phyloP scores from a whole-genome alignment of 2,888 invertebrate species.

The Acholoe squamosa region DNA sequence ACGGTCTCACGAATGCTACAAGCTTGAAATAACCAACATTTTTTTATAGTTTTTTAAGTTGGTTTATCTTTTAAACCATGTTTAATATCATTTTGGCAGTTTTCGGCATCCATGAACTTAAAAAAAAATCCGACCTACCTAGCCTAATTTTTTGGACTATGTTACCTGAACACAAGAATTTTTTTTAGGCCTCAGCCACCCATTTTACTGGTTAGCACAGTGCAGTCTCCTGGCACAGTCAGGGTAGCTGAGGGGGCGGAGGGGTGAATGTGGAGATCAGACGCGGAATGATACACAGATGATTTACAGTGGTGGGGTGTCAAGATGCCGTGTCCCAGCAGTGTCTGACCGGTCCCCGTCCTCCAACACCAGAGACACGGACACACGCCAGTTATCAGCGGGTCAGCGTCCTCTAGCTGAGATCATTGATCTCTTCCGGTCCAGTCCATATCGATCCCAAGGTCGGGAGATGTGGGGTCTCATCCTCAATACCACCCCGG shows the following conservation, averaged over 20 bases:
- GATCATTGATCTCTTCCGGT: neutral
- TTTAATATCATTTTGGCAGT: too few species aligned
- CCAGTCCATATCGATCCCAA: neutral
- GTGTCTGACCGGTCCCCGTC: neutral
- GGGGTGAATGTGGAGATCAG: neutral
- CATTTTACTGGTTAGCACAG: too few species aligned
- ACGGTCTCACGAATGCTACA: too few species aligned
- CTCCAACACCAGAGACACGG: neutral
- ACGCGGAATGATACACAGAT: neutral
- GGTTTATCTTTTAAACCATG: too few species aligned
- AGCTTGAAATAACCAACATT: too few species aligned
- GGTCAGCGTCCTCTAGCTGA: neutral
- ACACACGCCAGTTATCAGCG: neutral
- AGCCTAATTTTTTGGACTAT: too few species aligned
- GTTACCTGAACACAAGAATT: too few species aligned
- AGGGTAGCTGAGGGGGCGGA: neutral
- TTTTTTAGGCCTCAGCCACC: too few species aligned
- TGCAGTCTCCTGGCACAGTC: neutral
- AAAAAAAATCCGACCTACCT: too few species aligned
- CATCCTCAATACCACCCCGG: neutral
- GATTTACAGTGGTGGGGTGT: neutral
- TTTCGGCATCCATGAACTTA: too few species aligned
- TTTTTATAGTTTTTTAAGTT: too few species aligned
- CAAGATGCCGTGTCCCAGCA: neutral
- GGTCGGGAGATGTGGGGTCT: neutral